phyloP scores from a whole-genome alignment of 2,888 invertebrate genomes.

The Eristalis pertinax region DNA sequence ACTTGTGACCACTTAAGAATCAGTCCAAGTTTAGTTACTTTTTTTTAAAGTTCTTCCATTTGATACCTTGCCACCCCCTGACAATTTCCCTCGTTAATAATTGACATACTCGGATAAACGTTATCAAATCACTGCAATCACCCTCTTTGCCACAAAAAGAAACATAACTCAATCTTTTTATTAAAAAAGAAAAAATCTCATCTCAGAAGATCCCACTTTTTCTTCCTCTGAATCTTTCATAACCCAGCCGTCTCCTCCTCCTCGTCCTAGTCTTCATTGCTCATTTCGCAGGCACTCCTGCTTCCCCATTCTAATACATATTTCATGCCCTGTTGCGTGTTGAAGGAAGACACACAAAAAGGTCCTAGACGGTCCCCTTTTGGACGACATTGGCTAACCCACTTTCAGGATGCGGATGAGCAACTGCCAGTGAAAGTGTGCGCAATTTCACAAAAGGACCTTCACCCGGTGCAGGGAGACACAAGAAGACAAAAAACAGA shows the following conservation, averaged over 20 bases:
- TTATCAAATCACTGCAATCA: not conserved
- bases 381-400: slow-evolving; percentile 6
- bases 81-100: not conserved
- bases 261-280: slow-evolving; percentile 17
- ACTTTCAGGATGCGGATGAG: slow-evolving; percentile 10
- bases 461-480: not conserved
- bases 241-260: not conserved
- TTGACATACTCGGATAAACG: not conserved
- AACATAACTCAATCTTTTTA: not conserved
- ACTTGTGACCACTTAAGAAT: not conserved
- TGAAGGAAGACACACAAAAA: not conserved
- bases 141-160: not conserved
- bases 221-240: not conserved
- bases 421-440: slow-evolving; percentile 12
- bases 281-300: slow-evolving; percentile 15
- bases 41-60: not conserved
- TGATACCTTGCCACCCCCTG: not conserved
- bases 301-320: slow-evolving; percentile 9
- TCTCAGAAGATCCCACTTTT: not conserved
- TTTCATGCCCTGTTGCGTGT: slow-evolving; percentile 55
- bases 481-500: not conserved
- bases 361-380: slow-evolving; percentile 1
- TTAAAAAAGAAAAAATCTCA: not conserved
- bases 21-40: not conserved
- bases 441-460: slow-evolving; percentile 24